phyloP scores from a whole-genome alignment of 2,888 invertebrate species.

The Aelia acuminata region DNA sequence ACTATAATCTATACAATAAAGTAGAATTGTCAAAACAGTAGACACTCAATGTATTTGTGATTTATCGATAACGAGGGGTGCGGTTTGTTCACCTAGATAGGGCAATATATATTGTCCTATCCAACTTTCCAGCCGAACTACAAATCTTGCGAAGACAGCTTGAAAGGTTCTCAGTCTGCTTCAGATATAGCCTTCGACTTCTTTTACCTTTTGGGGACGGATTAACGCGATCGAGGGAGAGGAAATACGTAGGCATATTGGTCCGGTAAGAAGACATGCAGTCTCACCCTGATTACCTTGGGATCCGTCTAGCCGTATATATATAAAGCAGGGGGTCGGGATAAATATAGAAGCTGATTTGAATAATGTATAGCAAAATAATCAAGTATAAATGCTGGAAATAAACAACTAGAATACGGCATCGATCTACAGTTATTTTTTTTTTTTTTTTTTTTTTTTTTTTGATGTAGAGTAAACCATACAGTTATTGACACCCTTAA shows the following conservation, averaged over 20 bases:
- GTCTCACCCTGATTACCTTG: background rate
- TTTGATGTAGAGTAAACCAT: too few relatives aligned
- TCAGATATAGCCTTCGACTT: background rate
- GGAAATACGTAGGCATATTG: constrained; percentile 32
- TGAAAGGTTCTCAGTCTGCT: background rate
- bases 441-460: too few relatives aligned
- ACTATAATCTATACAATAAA: too few relatives aligned
- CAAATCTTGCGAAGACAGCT: background rate
- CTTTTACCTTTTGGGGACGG: background rate
- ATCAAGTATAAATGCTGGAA: background rate
- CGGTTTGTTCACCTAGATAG: background rate
- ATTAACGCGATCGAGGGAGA: background rate
- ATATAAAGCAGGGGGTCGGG: background rate
- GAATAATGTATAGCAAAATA: constrained; percentile 1
- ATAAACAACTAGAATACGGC: background rate
- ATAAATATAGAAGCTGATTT: constrained; percentile 20
- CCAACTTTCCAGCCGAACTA: background rate
- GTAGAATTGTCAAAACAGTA: too few relatives aligned
- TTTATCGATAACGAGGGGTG: background rate
- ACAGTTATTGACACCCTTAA: too few relatives aligned
- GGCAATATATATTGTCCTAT: background rate
- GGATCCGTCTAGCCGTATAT: background rate
- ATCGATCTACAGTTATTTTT: too few relatives aligned
- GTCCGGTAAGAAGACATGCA: background rate
- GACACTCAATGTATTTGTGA: background rate